Percentiles rank a stretch among this genome's conserved stretches.
Evolutionary conservation across 2,113 vertebrate genomes (phyloP).

Genomic region (Madoqua kirkii): DNA sequence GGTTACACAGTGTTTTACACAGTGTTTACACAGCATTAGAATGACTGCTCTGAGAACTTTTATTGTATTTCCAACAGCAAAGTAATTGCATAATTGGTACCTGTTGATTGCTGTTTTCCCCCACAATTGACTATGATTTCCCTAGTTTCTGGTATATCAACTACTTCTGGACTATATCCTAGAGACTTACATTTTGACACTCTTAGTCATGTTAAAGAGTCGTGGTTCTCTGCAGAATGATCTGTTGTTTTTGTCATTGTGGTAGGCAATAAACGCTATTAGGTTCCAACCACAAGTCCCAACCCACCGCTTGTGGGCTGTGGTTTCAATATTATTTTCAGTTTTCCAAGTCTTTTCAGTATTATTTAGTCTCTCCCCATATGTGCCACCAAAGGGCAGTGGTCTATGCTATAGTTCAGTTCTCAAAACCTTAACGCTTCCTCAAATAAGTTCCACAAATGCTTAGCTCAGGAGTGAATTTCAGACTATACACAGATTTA

Average conservation of each 20-base stretch:
- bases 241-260: not conserved
- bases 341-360: not conserved
- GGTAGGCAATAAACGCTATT: not conserved
- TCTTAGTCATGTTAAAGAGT: not conserved
- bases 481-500: not conserved
- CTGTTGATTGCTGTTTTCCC: not conserved
- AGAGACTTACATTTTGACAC: not conserved
- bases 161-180: not conserved
- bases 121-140: not conserved
- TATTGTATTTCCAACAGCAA: not conserved
- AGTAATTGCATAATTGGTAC: not conserved
- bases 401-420: not conserved
- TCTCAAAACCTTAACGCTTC: not conserved
- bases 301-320: not conserved
- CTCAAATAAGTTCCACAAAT: not conserved
- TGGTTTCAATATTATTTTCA: not conserved
- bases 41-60: not conserved
- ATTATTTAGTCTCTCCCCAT: not conserved
- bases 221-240: not conserved
- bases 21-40: not conserved
- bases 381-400: not conserved
- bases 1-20: not conserved
- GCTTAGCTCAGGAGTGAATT: not conserved
- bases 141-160: not conserved
- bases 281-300: not conserved